phyloP scores from a whole-genome alignment of 2,888 invertebrate species.

The Balanococcus diminutus region DNA sequence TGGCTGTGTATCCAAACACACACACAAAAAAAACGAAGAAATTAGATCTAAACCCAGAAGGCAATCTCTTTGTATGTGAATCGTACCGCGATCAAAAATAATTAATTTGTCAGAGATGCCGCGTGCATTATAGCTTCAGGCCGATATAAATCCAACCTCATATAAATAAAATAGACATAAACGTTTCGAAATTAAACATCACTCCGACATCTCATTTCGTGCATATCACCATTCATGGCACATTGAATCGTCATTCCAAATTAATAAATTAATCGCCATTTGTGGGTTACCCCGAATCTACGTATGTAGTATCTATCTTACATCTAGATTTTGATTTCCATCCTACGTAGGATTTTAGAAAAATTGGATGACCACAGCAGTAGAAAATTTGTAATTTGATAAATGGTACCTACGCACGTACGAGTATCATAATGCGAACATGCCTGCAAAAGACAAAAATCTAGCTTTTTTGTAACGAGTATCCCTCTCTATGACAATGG shows the following conservation, averaged over 20 bases:
- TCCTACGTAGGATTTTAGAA: neutral
- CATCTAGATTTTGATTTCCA: neutral
- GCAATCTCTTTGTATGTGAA: neutral
- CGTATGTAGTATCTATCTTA: too few species aligned
- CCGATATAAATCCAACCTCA: neutral
- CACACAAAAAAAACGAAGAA: too few species aligned
- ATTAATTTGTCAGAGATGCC: neutral
- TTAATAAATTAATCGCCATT: neutral
- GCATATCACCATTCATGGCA: neutral
- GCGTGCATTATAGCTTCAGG: neutral
- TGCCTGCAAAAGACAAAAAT: constrained; percentile 18
- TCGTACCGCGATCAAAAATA: neutral
- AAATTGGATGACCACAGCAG: neutral
- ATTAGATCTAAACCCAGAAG: neutral
- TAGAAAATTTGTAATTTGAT: neutral
- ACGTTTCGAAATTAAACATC: neutral
- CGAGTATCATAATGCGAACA: neutral
- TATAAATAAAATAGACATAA: neutral
- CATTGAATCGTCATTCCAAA: neutral
- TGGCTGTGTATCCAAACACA: too few species aligned
- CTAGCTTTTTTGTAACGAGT: neutral
- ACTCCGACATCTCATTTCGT: neutral
- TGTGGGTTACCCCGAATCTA: neutral
- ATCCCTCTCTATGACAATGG: neutral
- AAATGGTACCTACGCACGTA: neutral